phyloP scores from a whole-genome alignment of 2,888 invertebrate genomes.

The Atethmia centrago region DNA sequence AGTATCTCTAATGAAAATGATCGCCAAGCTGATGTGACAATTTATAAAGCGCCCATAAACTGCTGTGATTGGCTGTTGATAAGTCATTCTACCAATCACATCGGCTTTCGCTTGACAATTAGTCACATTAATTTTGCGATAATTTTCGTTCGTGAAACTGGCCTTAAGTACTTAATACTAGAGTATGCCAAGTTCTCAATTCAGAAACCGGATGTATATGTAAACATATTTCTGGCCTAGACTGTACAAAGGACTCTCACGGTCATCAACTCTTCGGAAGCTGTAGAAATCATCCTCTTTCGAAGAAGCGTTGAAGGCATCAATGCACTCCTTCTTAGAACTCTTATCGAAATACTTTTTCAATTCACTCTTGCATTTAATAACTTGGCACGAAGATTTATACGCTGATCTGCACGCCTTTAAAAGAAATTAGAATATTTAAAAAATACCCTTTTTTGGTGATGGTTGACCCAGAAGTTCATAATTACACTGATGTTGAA shows the following conservation, averaged over 20 bases:
- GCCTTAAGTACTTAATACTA: too few species aligned
- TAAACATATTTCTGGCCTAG: not conserved
- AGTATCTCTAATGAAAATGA: too few species aligned
- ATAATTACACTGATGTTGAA: not conserved
- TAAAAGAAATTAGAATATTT: conserved; percentile 4
- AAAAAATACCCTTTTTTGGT: not conserved
- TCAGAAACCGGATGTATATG: too few species aligned
- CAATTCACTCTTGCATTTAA: conserved; percentile 65
- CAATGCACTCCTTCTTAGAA: conserved; percentile 69
- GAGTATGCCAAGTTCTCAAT: too few species aligned
- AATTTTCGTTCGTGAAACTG: too few species aligned
- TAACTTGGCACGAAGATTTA: conserved; percentile 61
- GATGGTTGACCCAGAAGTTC: not conserved
- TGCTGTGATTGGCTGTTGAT: too few species aligned
- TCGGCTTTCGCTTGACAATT: too few species aligned
- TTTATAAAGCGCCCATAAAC: too few species aligned
- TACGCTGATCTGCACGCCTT: conserved; percentile 72
- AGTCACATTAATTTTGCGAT: too few species aligned
- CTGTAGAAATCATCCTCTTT: not conserved
- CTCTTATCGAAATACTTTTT: conserved; percentile 61
- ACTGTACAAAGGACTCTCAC: conserved; percentile 3
- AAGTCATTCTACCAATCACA: too few species aligned
- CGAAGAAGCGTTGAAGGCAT: conserved; percentile 54
- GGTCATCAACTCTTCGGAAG: not conserved
- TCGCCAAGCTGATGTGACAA: too few species aligned